Base-by-base conservation (phyloP, 2,797 vertebrate genomes). In the Pangasius mekongensis region DNA sequence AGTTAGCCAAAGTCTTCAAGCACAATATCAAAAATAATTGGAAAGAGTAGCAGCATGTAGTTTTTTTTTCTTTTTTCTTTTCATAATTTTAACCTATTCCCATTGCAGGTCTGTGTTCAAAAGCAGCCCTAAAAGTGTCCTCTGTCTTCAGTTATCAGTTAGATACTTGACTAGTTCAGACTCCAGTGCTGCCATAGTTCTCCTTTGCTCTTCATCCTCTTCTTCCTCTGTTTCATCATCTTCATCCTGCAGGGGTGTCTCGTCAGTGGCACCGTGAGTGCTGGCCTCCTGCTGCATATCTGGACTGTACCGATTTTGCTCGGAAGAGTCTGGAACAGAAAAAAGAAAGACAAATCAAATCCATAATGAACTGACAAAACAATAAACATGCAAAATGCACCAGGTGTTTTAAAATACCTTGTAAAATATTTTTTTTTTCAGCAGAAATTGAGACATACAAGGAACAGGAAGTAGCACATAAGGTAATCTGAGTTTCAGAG, bases 151-250 rank as follows among this genome's bases (percentile, higher is more conserved):
- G 60, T 95, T 91, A 14, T 95, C 94, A 73, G 88, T 86, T 27
- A 96, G 95, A 86, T 95, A 97, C 89, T 95, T 96, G 89, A 95
- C 92, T 54, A 97, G 95, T 90, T 97, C 96, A 2, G 91, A 93
- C 92, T 96, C 94, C 86, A 97, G 89, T 20, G 96, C 96, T 43
- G 90, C 92, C 93, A 95, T 95, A 49, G 95, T 95, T 89, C 91
- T 86, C 84, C 91, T 93, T 87, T 96, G 95, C 74, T 93, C 93
- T 54, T 93, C 92, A 80, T 92, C 88, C 16, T 90, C 90, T 5
- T 89, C 89, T 5, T 89, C 82, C 2, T 84, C 85, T 3, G 36
- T 30, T 54, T 36, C 77, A 58, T 80, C 30, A 13, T 73, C 86
- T 78, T 96, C 91, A 54, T 92, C 91, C 54, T 92, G 87, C 14